phyloP scores from a whole-genome alignment of 1,140 invertebrate genomes.

The Drosophila eugracilis region DNA sequence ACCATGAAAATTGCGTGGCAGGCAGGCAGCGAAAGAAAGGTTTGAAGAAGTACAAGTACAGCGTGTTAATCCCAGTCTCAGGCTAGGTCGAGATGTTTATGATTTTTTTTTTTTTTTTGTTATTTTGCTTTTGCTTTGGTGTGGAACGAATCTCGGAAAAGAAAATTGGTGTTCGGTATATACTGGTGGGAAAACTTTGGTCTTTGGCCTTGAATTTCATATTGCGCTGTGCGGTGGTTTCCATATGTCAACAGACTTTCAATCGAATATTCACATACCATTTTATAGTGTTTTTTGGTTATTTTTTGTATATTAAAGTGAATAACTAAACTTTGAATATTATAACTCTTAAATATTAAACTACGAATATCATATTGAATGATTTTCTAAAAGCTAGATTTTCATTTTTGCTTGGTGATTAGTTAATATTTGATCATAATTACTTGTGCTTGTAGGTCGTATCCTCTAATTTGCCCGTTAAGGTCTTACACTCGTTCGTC shows the following conservation, averaged over 20 bases:
- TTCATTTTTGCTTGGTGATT: conserved; percentile 4
- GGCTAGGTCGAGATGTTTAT: conserved; percentile 39
- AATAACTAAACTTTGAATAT: conserved; percentile 3
- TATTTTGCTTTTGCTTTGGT: conserved; percentile 43
- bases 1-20: conserved; percentile 37
- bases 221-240: conserved; percentile 60
- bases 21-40: conserved; percentile 75
- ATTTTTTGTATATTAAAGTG: conserved; percentile 2
- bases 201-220: conserved; percentile 68
- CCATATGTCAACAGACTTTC: conserved; percentile 37
- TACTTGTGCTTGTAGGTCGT: conserved; percentile 93
- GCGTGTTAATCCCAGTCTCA: conserved; percentile 79
- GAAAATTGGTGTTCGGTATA: conserved; percentile 55
- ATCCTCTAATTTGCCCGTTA: conserved; percentile 94
- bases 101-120: conserved; percentile 11
- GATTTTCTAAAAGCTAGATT: conserved; percentile 11
- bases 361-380: neutral
- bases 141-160: conserved; percentile 60
- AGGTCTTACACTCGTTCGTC: conserved; percentile 92
- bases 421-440: conserved; percentile 69
- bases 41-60: conserved; percentile 83
- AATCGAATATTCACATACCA: conserved; percentile 25
- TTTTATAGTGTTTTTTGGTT: conserved; percentile 14
- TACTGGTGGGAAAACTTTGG: conserved; percentile 39
- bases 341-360: too few species aligned